Conservation (phyloP, 2,888 invertebrate genomes). For the Ectemnius lituratus region DNA sequence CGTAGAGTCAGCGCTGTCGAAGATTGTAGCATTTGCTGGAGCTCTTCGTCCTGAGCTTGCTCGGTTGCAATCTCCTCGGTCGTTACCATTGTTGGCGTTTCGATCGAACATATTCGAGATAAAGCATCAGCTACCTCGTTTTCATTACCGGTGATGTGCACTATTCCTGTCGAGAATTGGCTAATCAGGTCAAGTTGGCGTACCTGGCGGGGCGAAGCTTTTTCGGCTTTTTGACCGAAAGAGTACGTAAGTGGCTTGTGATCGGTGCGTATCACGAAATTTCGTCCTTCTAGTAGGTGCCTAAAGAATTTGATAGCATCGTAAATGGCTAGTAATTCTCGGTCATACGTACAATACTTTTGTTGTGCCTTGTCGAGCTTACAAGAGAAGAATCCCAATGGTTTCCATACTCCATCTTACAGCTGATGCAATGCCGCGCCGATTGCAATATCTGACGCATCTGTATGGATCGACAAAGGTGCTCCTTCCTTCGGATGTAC, state of each 20-base stretch:
- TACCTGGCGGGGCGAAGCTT: slow-evolving; percentile 4
- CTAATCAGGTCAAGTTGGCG: slow-evolving; percentile 15
- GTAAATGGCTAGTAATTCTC: too few relatives aligned
- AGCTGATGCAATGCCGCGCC: slow-evolving; percentile 11
- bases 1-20: too few relatives aligned
- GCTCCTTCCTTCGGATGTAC: background rate
- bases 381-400: slow-evolving; percentile 17
- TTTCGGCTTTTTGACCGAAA: slow-evolving; percentile 1
- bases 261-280: background rate
- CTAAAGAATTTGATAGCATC: too few relatives aligned
- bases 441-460: slow-evolving; percentile 16
- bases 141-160: background rate
- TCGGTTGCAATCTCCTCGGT: background rate
- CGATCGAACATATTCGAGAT: background rate
- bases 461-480: background rate
- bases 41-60: background rate
- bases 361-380: background rate
- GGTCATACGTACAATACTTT: too few relatives aligned
- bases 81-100: background rate
- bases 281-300: too few relatives aligned
- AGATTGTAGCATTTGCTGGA: background rate
- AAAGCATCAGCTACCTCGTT: slow-evolving; percentile 20
- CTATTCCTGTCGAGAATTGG: slow-evolving; percentile 6
- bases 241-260: slow-evolving; percentile 10
- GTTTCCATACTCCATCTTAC: slow-evolving; percentile 5